Base-by-base conservation (phyloP, 92 coral and sea anemone genomes). In the Actinernus sp. region DNA sequence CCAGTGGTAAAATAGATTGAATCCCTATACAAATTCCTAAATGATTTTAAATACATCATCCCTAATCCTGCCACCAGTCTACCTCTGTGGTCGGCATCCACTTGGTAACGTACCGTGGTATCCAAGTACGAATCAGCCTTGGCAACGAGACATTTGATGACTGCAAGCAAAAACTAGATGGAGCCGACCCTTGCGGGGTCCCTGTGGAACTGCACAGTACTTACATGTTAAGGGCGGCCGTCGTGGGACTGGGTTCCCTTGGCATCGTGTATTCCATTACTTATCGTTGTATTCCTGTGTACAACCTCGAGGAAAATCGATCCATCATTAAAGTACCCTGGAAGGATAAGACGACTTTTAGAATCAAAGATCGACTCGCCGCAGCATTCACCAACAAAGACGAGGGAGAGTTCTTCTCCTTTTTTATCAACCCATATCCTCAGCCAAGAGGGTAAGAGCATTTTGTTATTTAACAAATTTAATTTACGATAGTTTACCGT, bases 381-480 rank as follows among this genome's bases (percentile, higher is more conserved):
- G 23, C 33, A 11, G 64, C 57, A 39, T 76, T 82, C 27, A 26
- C 68, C 7, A 38, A 82, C 13, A n/a, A n/a, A n/a, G n/a, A n/a
- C n/a, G n/a, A n/a, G n/a, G 85, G 89, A 33, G 89, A 82, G 55
- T 86, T 45, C 30, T 86, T 86, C 75, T 86, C 92, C 7, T 53
- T 86, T 32, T 68, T 86, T n/a, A 65, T 86, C 14, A 86, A 86
- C 25, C 92, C 92, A 6, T 86, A 86, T 74, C 88, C 88, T 20
- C 73, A 68, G 36, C 76, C 79, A 17, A 34, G 22, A 32, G 28
- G 75, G 88, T 82, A 41, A 63, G 66, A 16, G 12, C 3, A 1
- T 11, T 46, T 19, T 6, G 41, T 36, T 14, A 36, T 7, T 36
- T n/a, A n/a, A n/a, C n/a, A n/a, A n/a, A n/a, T n/a, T n/a, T n/a